A percentile compares a stretch with the other conserved stretches of the same genome.
Conservation (phyloP, 2,888 invertebrate species). For the Drosophila niveifrons region DNA sequence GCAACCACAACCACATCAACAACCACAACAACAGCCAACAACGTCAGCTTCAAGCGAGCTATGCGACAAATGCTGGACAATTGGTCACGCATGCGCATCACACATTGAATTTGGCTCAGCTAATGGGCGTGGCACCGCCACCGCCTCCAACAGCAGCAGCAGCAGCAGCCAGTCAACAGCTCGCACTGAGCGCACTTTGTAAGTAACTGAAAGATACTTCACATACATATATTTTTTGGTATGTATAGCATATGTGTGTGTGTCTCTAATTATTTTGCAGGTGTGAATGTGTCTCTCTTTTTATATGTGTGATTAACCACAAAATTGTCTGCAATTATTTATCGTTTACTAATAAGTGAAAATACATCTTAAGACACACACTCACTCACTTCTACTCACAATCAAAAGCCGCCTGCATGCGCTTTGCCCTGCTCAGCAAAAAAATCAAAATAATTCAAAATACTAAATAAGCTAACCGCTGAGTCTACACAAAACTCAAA, state of each 20-base stretch:
- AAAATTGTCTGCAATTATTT: constrained; percentile 31
- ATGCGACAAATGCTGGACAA: constrained; percentile 40
- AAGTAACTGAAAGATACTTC: constrained; percentile 71
- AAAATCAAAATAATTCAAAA: not conserved
- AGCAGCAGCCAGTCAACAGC: constrained; percentile 70
- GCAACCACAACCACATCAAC: constrained; percentile 58
- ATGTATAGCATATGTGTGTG: constrained; percentile 11
- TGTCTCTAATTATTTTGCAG: constrained; percentile 19
- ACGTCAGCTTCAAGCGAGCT: constrained; percentile 47
- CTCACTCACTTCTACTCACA: constrained; percentile 18
- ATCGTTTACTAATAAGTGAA: constrained; percentile 4
- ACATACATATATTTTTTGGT: constrained; percentile 1
- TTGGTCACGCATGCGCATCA: constrained; percentile 61
- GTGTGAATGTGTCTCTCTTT: constrained; percentile 40
- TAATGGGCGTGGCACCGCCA: constrained; percentile 75
- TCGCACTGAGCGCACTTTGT: constrained; percentile 85
- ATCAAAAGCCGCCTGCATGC: constrained; percentile 54
- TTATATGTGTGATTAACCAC: constrained; percentile 19
- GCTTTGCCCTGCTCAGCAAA: constrained; percentile 26
- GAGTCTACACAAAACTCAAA: constrained; percentile 36
- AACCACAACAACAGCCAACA: constrained; percentile 48
- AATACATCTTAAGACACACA: constrained; percentile 10
- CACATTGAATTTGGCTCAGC: constrained; percentile 68
- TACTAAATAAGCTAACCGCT: constrained; percentile 25
- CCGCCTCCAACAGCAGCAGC: constrained; percentile 44